Evolutionary conservation across 2,113 vertebrate genomes (phyloP).

Genomic region (Aspidoscelis tigris): DNA sequence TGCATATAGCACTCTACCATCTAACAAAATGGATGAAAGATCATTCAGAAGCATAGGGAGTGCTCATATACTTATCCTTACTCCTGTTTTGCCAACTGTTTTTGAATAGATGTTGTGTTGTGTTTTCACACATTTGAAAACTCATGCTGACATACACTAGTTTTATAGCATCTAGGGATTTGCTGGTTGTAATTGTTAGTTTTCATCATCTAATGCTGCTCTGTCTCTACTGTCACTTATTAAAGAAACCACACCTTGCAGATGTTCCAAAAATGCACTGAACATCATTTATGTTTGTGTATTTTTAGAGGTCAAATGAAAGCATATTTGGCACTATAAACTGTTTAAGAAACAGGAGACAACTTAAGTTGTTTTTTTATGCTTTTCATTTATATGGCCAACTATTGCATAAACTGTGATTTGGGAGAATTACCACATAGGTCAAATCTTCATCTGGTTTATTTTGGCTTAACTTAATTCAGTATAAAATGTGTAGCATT

Average conservation of each 20-base stretch:
- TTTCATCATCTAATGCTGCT: not conserved
- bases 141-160: not conserved
- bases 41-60: not conserved
- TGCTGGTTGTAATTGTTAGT: not conserved
- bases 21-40: not conserved
- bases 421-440: constrained; percentile 14
- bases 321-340: constrained; percentile 5
- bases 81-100: too few relatives aligned
- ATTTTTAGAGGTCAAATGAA: constrained; percentile 10
- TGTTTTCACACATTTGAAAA: not conserved
- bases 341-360: constrained; percentile 8
- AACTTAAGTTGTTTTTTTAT: not conserved
- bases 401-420: not conserved
- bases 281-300: constrained; percentile 7
- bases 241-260: constrained; percentile 16
- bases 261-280: constrained; percentile 17
- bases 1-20: not conserved
- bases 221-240: constrained; percentile 11
- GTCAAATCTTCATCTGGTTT: not conserved
- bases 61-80: too few relatives aligned
- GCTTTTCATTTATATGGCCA: constrained; percentile 5
- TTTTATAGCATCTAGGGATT: not conserved
- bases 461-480: constrained; percentile 1
- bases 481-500: not conserved
- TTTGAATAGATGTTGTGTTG: not conserved